Base-by-base conservation (phyloP, 2,797 vertebrate genomes). In the Myiothlypis coronata region DNA sequence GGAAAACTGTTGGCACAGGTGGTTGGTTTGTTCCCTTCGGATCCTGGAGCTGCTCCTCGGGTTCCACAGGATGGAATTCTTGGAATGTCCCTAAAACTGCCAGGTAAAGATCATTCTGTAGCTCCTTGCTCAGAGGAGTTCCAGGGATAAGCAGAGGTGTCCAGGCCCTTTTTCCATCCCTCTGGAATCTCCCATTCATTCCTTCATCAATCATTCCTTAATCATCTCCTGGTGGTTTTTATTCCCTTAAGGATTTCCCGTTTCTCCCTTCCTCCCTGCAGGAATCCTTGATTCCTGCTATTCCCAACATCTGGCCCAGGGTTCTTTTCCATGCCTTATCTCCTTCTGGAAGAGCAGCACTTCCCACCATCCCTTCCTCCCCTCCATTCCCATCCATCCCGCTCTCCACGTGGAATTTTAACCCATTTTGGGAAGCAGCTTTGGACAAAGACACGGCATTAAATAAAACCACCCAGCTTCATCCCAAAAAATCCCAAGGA, bases 311-410 rank as follows among this genome's bases (percentile, higher is more conserved):
- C 39, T 57, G 44, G 39, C 41, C 21, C 0, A 0, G 17, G 1
- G 0, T 13, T 61, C 39, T 22, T 47, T 35, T 87, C 59, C 32
- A 2, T 34, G 46, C 32, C 12, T 52, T 61, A 39, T 56, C 74
- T 89, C 57, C 61, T 28, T 11, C 0, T 0, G 61, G 47, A 74
- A 69, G 13, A 82, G 5, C 63, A 49, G 30, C 0, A 0, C 8
- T 53, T 81, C 63, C 79, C 6, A 0, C 11, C 34, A 6, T 14
- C 24, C 41, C 10, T 65, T 8, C 4, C 56, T 4, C 9, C 14
- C 35, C 12, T 27, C 49, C 26, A 44, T 41, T 46, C 2, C 6
- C n/a, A 1, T 9, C 28, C 12, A 28, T 23, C 43, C 72, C 8
- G 0, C 28, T 53, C 67, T 47, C 41, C 37, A 6, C 6, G 1